phyloP scores from a whole-genome alignment of 2,797 vertebrate genomes.

The Eremophila alpestris region DNA sequence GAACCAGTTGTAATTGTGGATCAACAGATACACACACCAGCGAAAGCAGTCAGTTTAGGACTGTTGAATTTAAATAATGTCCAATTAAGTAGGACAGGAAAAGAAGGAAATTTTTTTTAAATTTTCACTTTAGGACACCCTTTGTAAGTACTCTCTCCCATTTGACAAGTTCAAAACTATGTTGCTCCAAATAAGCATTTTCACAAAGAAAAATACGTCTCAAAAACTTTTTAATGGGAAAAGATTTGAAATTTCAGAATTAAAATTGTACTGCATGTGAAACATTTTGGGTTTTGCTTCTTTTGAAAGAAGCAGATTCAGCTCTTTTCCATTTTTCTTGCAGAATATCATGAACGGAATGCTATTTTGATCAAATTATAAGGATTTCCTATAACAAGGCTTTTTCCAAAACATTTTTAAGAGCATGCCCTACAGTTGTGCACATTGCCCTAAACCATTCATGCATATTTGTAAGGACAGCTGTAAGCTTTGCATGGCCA shows the following conservation, averaged over 20 bases:
- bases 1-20: neutral
- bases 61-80: neutral
- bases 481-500: neutral
- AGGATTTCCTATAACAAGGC: neutral
- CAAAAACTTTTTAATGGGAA: neutral
- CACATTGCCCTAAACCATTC: neutral
- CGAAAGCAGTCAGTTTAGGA: neutral
- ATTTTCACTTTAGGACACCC: neutral
- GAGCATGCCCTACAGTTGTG: neutral
- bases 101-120: neutral
- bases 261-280: neutral
- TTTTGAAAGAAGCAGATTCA: neutral
- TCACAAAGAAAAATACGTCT: neutral
- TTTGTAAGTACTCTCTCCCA: neutral
- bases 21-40: neutral
- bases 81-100: neutral
- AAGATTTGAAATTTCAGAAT: neutral
- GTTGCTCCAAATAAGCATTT: neutral
- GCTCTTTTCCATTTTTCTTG: neutral
- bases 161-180: neutral
- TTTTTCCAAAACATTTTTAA: neutral
- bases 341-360: neutral
- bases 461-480: neutral
- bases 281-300: neutral
- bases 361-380: neutral